Conservation (phyloP, 2,888 invertebrate species). For the Linnaemya tessellans region DNA sequence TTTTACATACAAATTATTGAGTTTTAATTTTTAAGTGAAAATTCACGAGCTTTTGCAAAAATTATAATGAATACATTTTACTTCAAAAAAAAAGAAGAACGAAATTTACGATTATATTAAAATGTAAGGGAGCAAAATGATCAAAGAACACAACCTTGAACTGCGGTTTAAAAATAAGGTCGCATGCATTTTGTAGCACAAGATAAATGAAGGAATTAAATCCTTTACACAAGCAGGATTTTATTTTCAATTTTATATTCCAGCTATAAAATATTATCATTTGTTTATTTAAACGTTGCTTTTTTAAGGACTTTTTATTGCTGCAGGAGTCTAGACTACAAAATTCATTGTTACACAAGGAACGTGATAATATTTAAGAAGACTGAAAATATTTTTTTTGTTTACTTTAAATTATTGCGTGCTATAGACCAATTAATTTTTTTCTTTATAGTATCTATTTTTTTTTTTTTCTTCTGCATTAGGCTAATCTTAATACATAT, state of each 20-base stretch:
- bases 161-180: not conserved
- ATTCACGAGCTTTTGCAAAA: slow-evolving; percentile 41
- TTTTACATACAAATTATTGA: slow-evolving; percentile 33
- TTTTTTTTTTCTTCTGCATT: too few species aligned
- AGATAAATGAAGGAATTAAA: not conserved
- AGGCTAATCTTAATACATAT: too few species aligned
- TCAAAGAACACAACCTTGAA: not conserved
- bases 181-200: not conserved
- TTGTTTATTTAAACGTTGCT: not conserved
- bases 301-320: not conserved
- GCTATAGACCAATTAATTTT: not conserved
- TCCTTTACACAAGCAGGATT: not conserved
- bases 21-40: slow-evolving; percentile 46
- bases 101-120: not conserved
- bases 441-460: too few species aligned
- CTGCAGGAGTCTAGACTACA: slow-evolving; percentile 12
- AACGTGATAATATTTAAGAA: slow-evolving; percentile 1
- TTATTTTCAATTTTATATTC: not conserved
- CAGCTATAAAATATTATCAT: not conserved
- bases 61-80: slow-evolving; percentile 23
- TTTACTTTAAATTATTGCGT: not conserved
- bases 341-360: slow-evolving; percentile 6
- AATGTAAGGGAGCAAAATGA: not conserved
- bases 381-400: slow-evolving; percentile 7
- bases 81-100: slow-evolving; percentile 7